Base-by-base conservation (phyloP, 30 jellyfish, hydroid and myxozoan species). In the Aurelia aurita region DNA sequence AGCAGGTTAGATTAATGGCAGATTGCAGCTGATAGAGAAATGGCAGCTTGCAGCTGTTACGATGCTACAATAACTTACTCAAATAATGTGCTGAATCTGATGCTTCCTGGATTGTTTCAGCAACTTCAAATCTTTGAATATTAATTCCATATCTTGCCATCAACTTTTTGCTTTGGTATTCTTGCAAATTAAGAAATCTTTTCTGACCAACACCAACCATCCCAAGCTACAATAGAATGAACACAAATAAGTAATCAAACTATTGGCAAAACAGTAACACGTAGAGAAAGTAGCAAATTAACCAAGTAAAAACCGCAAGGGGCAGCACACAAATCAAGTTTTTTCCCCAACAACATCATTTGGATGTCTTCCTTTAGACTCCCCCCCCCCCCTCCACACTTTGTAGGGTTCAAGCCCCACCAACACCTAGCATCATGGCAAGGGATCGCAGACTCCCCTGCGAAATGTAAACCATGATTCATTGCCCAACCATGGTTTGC, bases 71-170 rank as follows among this genome's bases (percentile, higher is more conserved):
- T 12, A 16, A 66, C 96, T 87, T 66, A 93, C 98, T 70, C 82
- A 94, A 88, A 22, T 85, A 44, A 53, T 62, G 68, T 26, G 98
- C 99, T 49, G 87, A 75, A 62, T 89, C 90, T 10, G 51, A 20
- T 5, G 99, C 99, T 70, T 88, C 91, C 51, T 84, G 44, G 20
- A 97, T 91, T 2, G 80, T 84, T 49, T 70, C 81, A 26, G 99
- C 99, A 26, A 94, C 99, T 46, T 80, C 99, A 85, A 94, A 94
- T 45, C 89, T 79, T 57, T 95, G 99, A 18, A 89, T 87, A 34
- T 83, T 88, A 2, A 95, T 67, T 16, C 97, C 97, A 89, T 95
- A 88, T 34, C 91, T 77, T 49, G 95, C 92, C 97, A 95, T 79
- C 75, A 95, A 72, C 67, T 84, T 85, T 60, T 95, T 95, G 74